Conservation (phyloP, 35 echinoderm and acorn worm species). For the Lytechinus pictus region DNA sequence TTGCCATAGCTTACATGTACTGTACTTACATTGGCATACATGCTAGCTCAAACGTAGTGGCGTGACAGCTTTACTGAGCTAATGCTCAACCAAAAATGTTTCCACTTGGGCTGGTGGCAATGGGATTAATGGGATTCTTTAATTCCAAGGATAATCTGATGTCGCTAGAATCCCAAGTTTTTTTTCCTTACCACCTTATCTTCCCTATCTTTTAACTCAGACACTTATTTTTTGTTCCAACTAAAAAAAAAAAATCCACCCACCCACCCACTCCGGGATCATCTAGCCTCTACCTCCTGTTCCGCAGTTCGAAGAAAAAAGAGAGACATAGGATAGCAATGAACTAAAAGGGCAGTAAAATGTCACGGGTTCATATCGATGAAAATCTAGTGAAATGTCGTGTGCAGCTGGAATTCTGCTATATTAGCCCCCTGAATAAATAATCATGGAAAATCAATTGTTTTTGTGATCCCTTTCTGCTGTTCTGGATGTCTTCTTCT, state of each 20-base stretch:
- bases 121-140: too few relatives aligned
- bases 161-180: too few relatives aligned
- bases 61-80: too few relatives aligned
- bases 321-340: neutral
- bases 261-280: neutral
- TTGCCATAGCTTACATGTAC: too few relatives aligned
- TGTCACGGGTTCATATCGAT: neutral
- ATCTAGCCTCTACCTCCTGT: neutral
- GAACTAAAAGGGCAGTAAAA: neutral
- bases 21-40: too few relatives aligned
- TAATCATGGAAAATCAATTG: neutral
- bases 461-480: neutral
- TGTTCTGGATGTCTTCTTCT: too few relatives aligned
- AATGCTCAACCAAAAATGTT: too few relatives aligned
- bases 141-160: too few relatives aligned
- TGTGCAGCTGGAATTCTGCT: neutral
- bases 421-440: conserved; percentile 6
- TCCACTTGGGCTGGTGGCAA: too few relatives aligned
- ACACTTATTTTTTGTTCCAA: neutral
- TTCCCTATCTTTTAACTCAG: neutral
- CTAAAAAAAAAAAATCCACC: neutral
- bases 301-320: neutral
- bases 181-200: too few relatives aligned
- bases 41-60: too few relatives aligned
- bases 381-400: neutral